Base-by-base conservation (phyloP, 2,797 vertebrate genomes). In the Peromyscus attwateri region DNA sequence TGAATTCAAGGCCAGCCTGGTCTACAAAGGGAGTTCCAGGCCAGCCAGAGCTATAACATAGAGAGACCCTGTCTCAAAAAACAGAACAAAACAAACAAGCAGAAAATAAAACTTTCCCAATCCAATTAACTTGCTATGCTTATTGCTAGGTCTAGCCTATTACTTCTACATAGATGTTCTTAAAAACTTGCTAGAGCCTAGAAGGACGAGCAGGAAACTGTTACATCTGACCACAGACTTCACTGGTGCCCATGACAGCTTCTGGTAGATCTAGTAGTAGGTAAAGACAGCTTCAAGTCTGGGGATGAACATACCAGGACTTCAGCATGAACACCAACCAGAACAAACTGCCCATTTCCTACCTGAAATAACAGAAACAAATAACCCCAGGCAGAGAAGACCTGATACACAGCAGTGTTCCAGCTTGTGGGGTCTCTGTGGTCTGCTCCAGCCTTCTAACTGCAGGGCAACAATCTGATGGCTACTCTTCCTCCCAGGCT, bases 331-430 rank as follows among this genome's bases (percentile, higher is more conserved):
- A 76, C 4, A 93, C 73, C 66, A 95, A 75, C 88, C 70, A 0
- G 76, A 90, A 97, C 93, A 90, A 98, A 71, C 77, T 95, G 34
- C 68, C 89, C 8, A 90, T 84, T 68, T 85, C 80, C 97, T 66
- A 92, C 80, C 79, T 81, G 84, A 40, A 94, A 37, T 84, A 97
- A 14, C 11, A 89, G 87, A 91, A 43, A 95, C 79, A 84, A n/a
- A 10, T 87, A 87, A 95, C 79, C 93, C 79, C 80, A 27, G 92
- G n/a, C 68, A 94, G 66, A 92, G 79, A 94, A 85, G 46, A 49
- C 10, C 85, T 85, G 2, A 91, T 64, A 85, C 68, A 75, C 19
- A 87, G 52, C 12, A 64, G 71, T 14, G 91, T 64, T 27, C 10
- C 23, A 66, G 68, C 43, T 91, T 7, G 23, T 31, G 52, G 70